Evolutionary conservation across 2,797 vertebrate genomes (phyloP).

Genomic region (Pangasius krempfi): DNA sequence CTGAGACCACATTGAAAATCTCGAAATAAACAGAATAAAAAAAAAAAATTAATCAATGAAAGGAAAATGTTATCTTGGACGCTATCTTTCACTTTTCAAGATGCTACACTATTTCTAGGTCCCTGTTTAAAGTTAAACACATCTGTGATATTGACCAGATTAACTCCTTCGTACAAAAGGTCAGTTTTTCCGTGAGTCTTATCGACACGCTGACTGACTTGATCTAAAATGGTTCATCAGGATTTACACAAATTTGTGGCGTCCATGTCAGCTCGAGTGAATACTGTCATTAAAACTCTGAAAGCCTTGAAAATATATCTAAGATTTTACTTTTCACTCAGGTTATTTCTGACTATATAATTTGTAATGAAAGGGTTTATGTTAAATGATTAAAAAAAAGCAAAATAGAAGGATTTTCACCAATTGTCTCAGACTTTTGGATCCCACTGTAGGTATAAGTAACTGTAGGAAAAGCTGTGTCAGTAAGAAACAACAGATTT

Average conservation of each 20-base stretch:
- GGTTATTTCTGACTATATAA: background rate
- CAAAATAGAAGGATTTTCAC: background rate
- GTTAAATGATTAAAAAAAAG: background rate
- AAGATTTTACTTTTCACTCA: background rate
- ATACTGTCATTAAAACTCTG: background rate
- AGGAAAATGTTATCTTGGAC: background rate
- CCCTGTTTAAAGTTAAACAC: background rate
- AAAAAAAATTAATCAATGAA: background rate
- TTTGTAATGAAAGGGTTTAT: background rate
- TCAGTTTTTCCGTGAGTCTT: background rate
- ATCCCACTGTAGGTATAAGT: background rate
- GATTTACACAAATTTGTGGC: background rate
- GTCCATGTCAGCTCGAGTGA: background rate
- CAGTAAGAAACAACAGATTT: background rate
- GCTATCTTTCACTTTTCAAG: background rate
- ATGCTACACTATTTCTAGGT: background rate
- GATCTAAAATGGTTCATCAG: background rate
- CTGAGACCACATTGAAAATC: background rate
- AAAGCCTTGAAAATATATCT: background rate
- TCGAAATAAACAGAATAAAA: background rate
- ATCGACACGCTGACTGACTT: background rate
- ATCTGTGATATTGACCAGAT: too few species aligned
- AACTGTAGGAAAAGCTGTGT: background rate
- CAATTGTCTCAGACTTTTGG: background rate
- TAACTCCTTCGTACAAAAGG: background rate